These are phyloP conservation scores for Danio aesculapii DNA, from an alignment of 2,797 vertebrate genomes.

Conservation along the genomic window DNA sequence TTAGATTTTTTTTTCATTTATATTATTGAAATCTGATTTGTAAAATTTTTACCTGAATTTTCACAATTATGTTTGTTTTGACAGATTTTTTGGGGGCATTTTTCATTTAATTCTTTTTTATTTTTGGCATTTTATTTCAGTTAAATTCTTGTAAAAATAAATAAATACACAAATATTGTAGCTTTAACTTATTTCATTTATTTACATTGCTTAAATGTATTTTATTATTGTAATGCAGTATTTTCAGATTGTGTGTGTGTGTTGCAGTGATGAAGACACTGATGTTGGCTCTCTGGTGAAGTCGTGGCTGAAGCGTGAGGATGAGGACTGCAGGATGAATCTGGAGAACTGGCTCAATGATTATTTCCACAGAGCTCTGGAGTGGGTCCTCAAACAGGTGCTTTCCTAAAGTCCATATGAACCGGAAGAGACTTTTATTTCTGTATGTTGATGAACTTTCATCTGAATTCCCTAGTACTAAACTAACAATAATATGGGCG, in stretches of 20 bases:
- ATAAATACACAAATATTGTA: too few relatives aligned
- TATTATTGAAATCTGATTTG: background rate
- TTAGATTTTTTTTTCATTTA: too few relatives aligned
- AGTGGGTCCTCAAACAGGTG: constrained; percentile 95
- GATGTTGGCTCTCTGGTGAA: constrained; percentile 91
- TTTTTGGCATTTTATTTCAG: background rate
- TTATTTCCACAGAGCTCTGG: constrained; percentile 91
- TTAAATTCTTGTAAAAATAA: too few relatives aligned
- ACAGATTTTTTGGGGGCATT: background rate
- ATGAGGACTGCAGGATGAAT: constrained; percentile 81
- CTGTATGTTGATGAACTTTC: too few relatives aligned
- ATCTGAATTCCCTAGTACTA: too few relatives aligned
- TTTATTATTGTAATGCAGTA: background rate
- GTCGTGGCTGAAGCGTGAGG: constrained; percentile 91
- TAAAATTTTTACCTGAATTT: background rate
- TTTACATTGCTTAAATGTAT: background rate
- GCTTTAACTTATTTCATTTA: background rate
- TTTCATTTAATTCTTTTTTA: background rate
- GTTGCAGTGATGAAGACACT: constrained; percentile 91
- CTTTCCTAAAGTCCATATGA: background rate
- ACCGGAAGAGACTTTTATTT: too few relatives aligned
- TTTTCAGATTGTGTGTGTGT: constrained; percentile 6
- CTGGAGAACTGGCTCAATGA: constrained; percentile 94
- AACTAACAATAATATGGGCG: too few relatives aligned
- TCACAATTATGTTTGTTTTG: background rate